Percentiles rank a stretch among this genome's conserved stretches.
These are phyloP conservation scores for Sylvia borin DNA, from an alignment of 2,797 vertebrate genomes.

Conservation along the genomic window DNA sequence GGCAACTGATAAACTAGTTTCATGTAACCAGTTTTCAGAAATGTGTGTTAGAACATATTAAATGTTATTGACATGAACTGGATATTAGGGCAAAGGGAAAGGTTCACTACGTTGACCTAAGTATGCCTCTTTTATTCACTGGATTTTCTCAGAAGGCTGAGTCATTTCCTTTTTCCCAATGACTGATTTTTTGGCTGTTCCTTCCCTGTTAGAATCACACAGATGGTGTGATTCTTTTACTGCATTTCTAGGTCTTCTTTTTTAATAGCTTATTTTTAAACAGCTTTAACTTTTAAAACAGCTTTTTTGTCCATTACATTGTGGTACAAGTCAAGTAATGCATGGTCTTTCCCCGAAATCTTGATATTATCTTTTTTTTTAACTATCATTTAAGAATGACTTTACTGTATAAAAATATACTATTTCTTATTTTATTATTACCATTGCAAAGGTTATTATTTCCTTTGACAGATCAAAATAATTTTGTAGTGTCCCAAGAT, in stretches of 20 bases:
- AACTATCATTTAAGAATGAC: background rate
- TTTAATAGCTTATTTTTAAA: background rate
- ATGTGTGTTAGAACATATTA: background rate
- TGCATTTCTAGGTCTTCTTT: background rate
- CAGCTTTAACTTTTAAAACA: background rate
- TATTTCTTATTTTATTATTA: background rate
- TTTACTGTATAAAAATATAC: background rate
- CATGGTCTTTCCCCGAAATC: background rate
- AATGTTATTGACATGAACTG: background rate
- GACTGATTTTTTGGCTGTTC: background rate
- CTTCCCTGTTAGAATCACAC: background rate
- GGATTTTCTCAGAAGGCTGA: background rate
- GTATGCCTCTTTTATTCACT: background rate
- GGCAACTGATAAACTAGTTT: background rate
- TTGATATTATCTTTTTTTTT: background rate
- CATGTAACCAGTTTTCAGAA: background rate
- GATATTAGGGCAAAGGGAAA: background rate
- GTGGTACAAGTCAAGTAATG: background rate
- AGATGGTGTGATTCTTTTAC: background rate
- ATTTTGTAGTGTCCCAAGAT: background rate
- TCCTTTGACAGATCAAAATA: background rate
- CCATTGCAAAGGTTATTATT: background rate
- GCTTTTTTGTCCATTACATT: background rate
- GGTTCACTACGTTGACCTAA: background rate
- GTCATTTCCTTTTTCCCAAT: background rate